phyloP scores from a whole-genome alignment of 2,113 vertebrate species.

The Cyanocitta stelleri region DNA sequence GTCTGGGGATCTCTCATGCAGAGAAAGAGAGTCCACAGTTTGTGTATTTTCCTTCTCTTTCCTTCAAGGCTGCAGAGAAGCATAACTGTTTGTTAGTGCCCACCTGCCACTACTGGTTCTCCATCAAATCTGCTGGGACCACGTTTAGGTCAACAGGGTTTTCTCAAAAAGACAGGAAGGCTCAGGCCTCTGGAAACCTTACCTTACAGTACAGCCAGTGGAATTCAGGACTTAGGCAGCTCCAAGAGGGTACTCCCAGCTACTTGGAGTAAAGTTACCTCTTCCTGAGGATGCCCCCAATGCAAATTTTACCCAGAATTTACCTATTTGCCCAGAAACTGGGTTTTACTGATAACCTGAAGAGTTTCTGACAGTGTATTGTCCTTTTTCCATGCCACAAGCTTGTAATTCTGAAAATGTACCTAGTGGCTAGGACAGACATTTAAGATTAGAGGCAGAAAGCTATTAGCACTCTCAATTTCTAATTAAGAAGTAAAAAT shows the following conservation, averaged over 20 bases:
- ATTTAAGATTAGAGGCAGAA: slow-evolving; percentile 39
- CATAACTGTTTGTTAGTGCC: neutral
- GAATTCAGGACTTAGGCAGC: neutral
- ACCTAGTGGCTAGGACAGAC: neutral
- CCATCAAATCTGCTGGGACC: neutral
- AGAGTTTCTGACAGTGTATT: neutral
- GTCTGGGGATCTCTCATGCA: slow-evolving; percentile 1
- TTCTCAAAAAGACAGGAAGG: neutral
- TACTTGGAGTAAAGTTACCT: neutral
- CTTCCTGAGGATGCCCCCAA: neutral
- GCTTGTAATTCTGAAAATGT: neutral
- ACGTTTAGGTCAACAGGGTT: neutral
- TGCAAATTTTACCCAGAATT: neutral
- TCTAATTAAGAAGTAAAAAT: slow-evolving; percentile 60
- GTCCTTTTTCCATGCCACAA: neutral
- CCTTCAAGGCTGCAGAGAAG: neutral
- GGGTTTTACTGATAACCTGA: neutral
- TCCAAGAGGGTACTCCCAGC: neutral
- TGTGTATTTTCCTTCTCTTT: neutral
- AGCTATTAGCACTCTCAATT: slow-evolving; percentile 48
- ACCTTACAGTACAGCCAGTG: neutral
- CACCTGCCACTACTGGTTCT: neutral
- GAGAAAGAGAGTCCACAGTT: neutral
- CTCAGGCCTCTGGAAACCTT: neutral
- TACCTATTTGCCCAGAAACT: neutral